A percentile compares a stretch with the other conserved stretches of the same genome.
These are phyloP conservation scores for Helobdella robusta DNA, from an alignment of 2,888 invertebrate genomes.

Conservation along the genomic window DNA sequence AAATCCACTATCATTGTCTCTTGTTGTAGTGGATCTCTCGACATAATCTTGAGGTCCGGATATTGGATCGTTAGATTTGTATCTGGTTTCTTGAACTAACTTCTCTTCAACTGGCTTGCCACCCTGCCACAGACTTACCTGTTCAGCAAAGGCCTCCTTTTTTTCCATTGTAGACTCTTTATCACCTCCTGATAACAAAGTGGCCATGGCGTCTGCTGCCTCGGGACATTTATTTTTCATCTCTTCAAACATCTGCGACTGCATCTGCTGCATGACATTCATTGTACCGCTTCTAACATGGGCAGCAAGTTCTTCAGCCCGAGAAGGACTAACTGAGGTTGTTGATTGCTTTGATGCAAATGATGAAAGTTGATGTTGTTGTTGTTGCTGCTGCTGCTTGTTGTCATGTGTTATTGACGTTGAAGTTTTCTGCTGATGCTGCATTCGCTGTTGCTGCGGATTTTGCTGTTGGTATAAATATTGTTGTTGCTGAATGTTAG, in stretches of 20 bases:
- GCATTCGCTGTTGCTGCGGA: constrained; percentile 1
- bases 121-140: constrained; percentile 12
- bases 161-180: constrained; percentile 9
- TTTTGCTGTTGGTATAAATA: neutral
- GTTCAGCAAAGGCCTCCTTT: constrained; percentile 17
- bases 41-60: constrained; percentile 19
- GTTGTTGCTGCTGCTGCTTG: neutral
- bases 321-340: no score
- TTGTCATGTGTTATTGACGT: neutral
- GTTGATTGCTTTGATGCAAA: no score
- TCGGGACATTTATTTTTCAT: constrained; percentile 19
- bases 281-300: constrained; percentile 8
- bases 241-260: constrained; percentile 16
- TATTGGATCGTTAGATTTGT: constrained; percentile 16
- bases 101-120: constrained; percentile 19
- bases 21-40: constrained; percentile 10
- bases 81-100: constrained; percentile 5
- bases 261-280: constrained; percentile 17
- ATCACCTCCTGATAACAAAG: constrained; percentile 9
- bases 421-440: neutral
- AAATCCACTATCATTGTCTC: neutral
- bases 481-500: neutral
- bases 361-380: no score
- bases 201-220: constrained; percentile 9
- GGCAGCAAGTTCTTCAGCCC: constrained; percentile 8